These are phyloP conservation scores for Lampris incognitus DNA, from an alignment of 2,113 vertebrate genomes.

Conservation along the genomic window DNA sequence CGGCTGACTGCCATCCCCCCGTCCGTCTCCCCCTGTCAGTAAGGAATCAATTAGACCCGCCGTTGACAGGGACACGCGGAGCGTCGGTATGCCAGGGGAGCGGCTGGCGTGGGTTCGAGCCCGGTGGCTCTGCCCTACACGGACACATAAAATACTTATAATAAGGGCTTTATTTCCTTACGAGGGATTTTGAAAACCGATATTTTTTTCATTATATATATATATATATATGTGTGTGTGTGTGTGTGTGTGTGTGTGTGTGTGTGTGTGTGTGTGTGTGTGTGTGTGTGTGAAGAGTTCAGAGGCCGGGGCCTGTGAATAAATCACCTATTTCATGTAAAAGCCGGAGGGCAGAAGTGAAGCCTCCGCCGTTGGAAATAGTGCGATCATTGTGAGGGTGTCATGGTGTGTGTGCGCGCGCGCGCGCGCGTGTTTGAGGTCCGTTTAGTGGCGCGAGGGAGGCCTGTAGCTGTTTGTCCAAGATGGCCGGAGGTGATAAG, in stretches of 20 bases:
- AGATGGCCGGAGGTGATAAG: slow-evolving; percentile 58
- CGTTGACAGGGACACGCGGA: slow-evolving; percentile 1
- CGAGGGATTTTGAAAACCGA: too few species aligned
- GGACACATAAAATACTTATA: too few species aligned
- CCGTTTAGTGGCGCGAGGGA: slow-evolving; percentile 4
- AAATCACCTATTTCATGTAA: too few species aligned
- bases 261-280: too few species aligned
- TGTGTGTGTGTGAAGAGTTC: too few species aligned
- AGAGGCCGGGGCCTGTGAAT: not conserved
- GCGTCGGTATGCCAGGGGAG: not conserved
- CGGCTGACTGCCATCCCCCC: not conserved
- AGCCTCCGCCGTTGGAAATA: not conserved
- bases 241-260: too few species aligned
- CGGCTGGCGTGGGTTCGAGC: too few species aligned
- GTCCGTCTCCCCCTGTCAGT: not conserved
- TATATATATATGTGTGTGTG: not conserved
- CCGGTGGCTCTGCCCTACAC: too few species aligned
- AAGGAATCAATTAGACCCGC: slow-evolving; percentile 3
- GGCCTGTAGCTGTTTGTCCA: slow-evolving; percentile 45
- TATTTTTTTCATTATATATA: not conserved
- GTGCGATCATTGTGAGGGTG: slow-evolving; percentile 9
- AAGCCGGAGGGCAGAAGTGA: not conserved
- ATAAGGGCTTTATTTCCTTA: too few species aligned
- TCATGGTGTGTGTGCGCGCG: slow-evolving; percentile 19
- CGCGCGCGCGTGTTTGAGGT: slow-evolving; percentile 29